Evolutionary conservation across 2,113 vertebrate species (phyloP).

Genomic region (Saiga tatarica): DNA sequence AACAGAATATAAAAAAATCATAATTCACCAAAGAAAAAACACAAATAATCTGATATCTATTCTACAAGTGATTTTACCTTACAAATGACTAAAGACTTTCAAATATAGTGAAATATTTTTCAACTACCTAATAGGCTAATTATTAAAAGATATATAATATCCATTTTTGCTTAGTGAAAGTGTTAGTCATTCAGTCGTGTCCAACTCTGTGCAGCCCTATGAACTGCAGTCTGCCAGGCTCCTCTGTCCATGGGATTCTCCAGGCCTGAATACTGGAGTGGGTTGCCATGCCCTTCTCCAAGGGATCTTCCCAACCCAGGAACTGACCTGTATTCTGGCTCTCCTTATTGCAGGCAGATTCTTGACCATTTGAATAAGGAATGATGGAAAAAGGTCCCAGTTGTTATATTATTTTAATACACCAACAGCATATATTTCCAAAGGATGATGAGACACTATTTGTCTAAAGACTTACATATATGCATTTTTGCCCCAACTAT

Average conservation of each 20-base stretch:
- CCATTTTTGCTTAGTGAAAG: neutral
- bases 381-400: neutral
- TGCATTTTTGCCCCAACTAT: neutral
- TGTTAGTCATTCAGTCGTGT: neutral
- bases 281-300: neutral
- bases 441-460: neutral
- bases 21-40: neutral
- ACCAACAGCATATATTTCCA: neutral
- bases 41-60: neutral
- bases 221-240: neutral
- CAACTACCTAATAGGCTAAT: neutral
- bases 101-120: neutral
- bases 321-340: neutral
- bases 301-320: neutral
- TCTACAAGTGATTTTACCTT: neutral
- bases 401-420: neutral
- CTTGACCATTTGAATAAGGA: neutral
- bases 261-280: neutral
- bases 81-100: neutral
- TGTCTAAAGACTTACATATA: neutral
- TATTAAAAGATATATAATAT: neutral
- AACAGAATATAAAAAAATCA: neutral
- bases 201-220: neutral
- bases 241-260: neutral
- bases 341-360: neutral